Base-by-base conservation (phyloP, 2,797 vertebrate genomes). In the Acanthurus tractus region DNA sequence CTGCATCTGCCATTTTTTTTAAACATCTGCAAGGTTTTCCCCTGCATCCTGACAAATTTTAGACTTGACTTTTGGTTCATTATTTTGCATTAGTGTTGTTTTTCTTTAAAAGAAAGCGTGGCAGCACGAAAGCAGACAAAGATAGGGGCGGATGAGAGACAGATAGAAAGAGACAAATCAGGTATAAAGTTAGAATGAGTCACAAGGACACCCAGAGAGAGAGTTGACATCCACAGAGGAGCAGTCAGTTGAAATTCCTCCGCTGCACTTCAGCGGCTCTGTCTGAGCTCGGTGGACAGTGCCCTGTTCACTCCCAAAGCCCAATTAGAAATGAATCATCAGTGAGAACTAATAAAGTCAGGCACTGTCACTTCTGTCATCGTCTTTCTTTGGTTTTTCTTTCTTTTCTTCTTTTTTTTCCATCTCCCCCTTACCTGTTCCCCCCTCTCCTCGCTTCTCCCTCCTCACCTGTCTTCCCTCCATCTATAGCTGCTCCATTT, bases 251-350 rank as follows among this genome's bases (percentile, higher is more conserved):
- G 64, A 78, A 62, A 76, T 45, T 75, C 52, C 63, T 70, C 55
- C 3, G 66, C 52, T 62, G 58, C 23, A 45, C 64, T 67, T 77
- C 15, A 23, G 61, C 81, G 79, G 64, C 67, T 74, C 58, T 34
- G 71, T 82, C 77, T 88, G 64, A 61, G 77, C 67, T 55, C 77
- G 36, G 64, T 46, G 63, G 79, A 77, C 53, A 48, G 57, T 36
- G 45, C 66, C 74, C 76, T 70, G 74, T 13, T 23, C 48, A 8
- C 66, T 76, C 66, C 48, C 25, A 74, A 54, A 3, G 15, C 23
- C 76, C 79, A 85, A 86, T 87, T 86, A 88, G 53, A 87, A 87
- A 81, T 70, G 25, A 79, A 63, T 80, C 75, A 79, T 76, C 36
- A 62, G 49, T 36, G 17, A 61, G 25, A 70, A 48, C 40, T 6